Evolutionary conservation across 2,113 vertebrate species (phyloP).

Genomic region (Ceuthmochares aereus): DNA sequence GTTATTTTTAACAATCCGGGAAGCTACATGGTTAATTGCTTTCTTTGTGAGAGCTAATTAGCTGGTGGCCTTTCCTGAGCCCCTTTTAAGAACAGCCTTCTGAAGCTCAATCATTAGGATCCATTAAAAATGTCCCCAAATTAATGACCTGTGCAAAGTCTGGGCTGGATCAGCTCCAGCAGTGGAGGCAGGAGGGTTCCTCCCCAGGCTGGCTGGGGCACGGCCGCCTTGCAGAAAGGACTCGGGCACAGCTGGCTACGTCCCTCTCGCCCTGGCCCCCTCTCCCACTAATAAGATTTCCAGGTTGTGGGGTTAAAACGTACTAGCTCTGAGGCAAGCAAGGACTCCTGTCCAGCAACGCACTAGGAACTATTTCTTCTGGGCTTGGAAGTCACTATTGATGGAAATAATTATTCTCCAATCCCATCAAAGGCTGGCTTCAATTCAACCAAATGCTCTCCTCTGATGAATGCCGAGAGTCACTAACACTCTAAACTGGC

Average conservation of each 20-base stretch:
- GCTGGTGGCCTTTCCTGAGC: not conserved
- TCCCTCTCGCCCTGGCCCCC: not conserved
- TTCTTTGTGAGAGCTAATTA: constrained; percentile 49
- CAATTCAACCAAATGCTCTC: constrained; percentile 29
- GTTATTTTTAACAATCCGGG: constrained; percentile 13
- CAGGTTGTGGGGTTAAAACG: not conserved
- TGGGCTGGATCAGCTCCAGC: constrained; percentile 17
- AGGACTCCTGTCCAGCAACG: not conserved
- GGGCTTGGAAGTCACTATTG: constrained; percentile 51
- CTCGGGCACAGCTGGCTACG: accelerated
- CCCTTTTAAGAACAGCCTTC: constrained; percentile 51
- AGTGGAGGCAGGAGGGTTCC: not conserved
- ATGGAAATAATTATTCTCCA: constrained; percentile 71
- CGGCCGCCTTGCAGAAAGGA: not conserved
- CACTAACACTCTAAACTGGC: constrained; percentile 13
- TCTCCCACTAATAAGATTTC: not conserved
- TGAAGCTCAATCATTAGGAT: constrained; percentile 45
- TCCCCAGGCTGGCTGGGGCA: not conserved
- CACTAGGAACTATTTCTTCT: not conserved
- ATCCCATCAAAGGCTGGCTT: constrained; percentile 65
- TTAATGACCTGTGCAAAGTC: constrained; percentile 51
- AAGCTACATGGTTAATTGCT: constrained; percentile 52
- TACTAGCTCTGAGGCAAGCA: not conserved
- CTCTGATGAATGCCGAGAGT: constrained; percentile 40
- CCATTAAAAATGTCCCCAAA: constrained; percentile 56